Base-by-base conservation (phyloP, 2,113 vertebrate species). In the Penelope pileata region DNA sequence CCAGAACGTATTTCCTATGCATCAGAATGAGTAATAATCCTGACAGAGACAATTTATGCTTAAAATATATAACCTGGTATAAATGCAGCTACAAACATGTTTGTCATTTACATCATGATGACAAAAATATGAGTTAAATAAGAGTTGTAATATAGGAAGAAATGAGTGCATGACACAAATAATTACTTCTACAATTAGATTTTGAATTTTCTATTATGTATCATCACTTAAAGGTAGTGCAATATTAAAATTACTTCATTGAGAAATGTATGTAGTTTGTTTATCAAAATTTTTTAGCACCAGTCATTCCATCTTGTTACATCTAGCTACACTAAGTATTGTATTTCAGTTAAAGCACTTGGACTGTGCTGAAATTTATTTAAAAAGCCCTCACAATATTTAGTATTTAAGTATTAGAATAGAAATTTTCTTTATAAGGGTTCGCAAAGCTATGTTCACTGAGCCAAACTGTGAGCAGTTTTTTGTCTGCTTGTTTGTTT, bases 101-200 rank as follows among this genome's bases (percentile, higher is more conserved):
- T 91, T 62, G 36, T 58, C 10, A 38, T 86, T 87, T 77, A 47
- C 62, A 51, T 12, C 40, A 12, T 40, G n/a, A 32, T 45, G 70
- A 79, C 9, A 83, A 70, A 95, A 85, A 94, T 10, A 32, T 3
- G 29, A 43, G 36, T 51, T 73, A 66, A 91, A 89, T 59, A 85
- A n/a, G 32, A 85, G 9, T 14, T 62, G 19, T 42, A 83, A 60
- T 85, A 72, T 85, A 81, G 83, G 88, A 92, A 47, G 32, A 82
- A 94, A 88, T 42, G 62, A 68, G 63, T 83, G 50, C 36, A 43
- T 54, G 82, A 83, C 78, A 91, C 30, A 66, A 90, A 66, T 89
- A 80, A 91, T 91, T 89, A n/a, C 30, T 70, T 80, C 60, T 87
- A 43, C 62, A 92, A 59, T 77, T 93, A 83, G 48, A 73, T 77